Base-by-base conservation (phyloP, 2,113 vertebrate species). In the Boulengeromyrus knoepffleri region DNA sequence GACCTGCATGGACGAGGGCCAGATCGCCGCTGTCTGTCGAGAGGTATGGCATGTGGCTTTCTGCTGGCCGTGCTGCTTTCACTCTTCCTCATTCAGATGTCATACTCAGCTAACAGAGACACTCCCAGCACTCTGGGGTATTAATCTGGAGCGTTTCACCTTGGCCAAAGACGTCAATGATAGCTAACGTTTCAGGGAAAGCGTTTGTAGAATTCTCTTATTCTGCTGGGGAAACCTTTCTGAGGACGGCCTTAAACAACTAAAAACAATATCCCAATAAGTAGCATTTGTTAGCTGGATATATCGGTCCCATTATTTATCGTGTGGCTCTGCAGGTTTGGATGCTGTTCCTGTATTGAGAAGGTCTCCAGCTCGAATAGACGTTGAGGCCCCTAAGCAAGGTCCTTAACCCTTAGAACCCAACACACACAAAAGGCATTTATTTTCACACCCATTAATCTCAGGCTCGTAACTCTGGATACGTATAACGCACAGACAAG, bases 1-100 rank as follows among this genome's bases (percentile, higher is more conserved):
- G 95, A 99, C 98, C 0, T 99, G 98, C 92, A 99, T 99, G 98
- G 99, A 99, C 53, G 99, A 99, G 94, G 99, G 99, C 91, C 99
- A 99, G 96, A 99, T 99, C 83, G 99, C 98, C 90, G 98, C 98
- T 52, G 99, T 99, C 92, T 99, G 99, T 94, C 96, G 99, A 95
- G 99, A 99, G 98, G 98, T 99, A 95, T 96, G 95, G 89, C n/a
- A 89, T 89, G 1, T 31, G 27, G 46, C 85, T 19, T 7, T 46
- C 84, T 2, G 74, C 42, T 2, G 0, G 36, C 12, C 7, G 5
- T 19, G 8, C 17, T 12, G 21, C 21, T 15, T 21, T 84, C 24
- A 0, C 6, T 8, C 24, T 85, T 17, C 5, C 36, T 80, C 31
- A 19, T 80, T 80, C 74, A 15, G 39, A 47, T 47, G 83, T 21